Conservation (phyloP, 2,888 invertebrate species). For the Aporophyla lueneburgensis region DNA sequence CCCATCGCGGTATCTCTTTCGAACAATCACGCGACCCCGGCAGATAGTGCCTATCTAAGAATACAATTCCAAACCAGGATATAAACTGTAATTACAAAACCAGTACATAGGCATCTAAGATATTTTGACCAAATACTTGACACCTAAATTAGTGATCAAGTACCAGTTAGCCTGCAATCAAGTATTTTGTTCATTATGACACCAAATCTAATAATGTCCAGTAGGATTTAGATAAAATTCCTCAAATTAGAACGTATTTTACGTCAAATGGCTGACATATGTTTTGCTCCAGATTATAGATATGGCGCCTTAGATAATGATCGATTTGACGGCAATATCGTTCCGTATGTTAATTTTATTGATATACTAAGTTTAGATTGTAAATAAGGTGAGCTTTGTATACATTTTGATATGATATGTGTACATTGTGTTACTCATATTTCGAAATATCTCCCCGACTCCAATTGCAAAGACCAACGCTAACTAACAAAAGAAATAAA, state of each 20-base stretch:
- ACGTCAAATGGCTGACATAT: conserved; percentile 33
- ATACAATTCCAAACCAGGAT: background rate
- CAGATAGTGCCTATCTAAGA: background rate
- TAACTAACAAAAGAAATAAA: background rate
- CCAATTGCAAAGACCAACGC: background rate
- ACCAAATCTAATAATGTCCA: conserved; percentile 5
- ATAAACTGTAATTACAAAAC: conserved; percentile 29
- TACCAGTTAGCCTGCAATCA: conserved; percentile 13
- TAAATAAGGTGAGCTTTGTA: background rate
- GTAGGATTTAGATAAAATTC: conserved; percentile 48
- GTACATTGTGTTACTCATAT: background rate
- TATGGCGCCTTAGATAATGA: conserved; percentile 29
- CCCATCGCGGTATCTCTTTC: too few relatives aligned
- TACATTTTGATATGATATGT: background rate
- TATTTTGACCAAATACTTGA: conserved; percentile 37
- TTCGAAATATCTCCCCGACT: background rate
- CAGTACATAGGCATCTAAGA: conserved; percentile 6
- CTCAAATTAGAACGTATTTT: conserved; percentile 28
- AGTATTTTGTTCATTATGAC: conserved; percentile 28
- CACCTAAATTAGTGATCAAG: conserved; percentile 29
- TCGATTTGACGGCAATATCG: conserved; percentile 5
- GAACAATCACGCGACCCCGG: too few relatives aligned
- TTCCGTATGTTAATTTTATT: conserved; percentile 23
- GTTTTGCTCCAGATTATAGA: conserved; percentile 22
- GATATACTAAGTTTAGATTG: background rate